Percentiles rank a stretch among this genome's conserved stretches.
These are phyloP conservation scores for Phaenicophaeus curvirostris DNA, from an alignment of 2,797 vertebrate genomes.

Conservation along the genomic window DNA sequence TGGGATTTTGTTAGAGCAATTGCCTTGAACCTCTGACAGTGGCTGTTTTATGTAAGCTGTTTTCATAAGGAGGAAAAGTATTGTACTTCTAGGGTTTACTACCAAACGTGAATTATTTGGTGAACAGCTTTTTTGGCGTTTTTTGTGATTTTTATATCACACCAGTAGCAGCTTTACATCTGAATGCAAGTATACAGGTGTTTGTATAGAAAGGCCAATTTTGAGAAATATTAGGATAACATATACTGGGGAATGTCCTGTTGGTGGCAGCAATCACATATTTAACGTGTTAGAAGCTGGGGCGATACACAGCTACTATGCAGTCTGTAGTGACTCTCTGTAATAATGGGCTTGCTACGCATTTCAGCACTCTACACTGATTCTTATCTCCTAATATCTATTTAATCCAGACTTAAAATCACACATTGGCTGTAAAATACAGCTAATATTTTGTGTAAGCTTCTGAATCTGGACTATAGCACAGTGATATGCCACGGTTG, in stretches of 20 bases:
- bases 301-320: neutral
- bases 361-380: neutral
- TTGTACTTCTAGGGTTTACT: neutral
- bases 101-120: neutral
- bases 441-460: neutral
- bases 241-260: constrained; percentile 8
- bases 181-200: neutral
- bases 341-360: neutral
- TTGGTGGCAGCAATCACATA: constrained; percentile 66
- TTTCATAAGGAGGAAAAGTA: neutral
- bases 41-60: neutral
- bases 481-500: neutral
- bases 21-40: neutral
- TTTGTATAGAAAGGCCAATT: neutral
- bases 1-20: neutral
- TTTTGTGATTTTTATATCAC: neutral
- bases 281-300: neutral
- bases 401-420: constrained; percentile 51
- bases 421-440: neutral
- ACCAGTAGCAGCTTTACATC: neutral
- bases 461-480: neutral
- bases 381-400: constrained; percentile 27
- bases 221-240: neutral
- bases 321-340: neutral
- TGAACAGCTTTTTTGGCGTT: neutral